phyloP scores from a whole-genome alignment of 92 coral and sea anemone genomes.

The Montipora capitata region DNA sequence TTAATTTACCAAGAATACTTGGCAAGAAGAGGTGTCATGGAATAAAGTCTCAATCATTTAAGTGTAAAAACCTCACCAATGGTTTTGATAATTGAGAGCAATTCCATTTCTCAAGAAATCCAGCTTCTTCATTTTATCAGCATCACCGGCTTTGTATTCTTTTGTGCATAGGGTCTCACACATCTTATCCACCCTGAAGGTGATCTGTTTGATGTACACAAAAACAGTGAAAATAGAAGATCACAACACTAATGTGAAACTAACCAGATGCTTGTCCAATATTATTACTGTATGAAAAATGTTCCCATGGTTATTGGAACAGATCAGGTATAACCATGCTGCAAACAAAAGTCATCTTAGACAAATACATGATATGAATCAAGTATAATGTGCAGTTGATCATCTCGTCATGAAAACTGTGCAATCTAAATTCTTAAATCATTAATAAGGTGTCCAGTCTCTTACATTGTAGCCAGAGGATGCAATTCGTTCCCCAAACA shows the following conservation, averaged over 20 bases:
- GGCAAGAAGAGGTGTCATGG: not conserved
- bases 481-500: constrained; percentile 97
- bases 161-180: constrained; percentile 80
- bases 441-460: too few species aligned
- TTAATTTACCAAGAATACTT: too few species aligned
- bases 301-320: too few species aligned
- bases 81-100: constrained; percentile 95
- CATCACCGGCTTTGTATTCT: constrained; percentile 63
- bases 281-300: too few species aligned
- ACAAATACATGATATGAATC: too few species aligned
- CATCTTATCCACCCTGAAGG: constrained; percentile 31
- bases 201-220: constrained; percentile 49
- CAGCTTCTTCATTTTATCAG: constrained; percentile 76
- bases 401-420: too few species aligned
- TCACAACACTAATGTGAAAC: not conserved
- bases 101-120: constrained; percentile 91
- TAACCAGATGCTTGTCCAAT: too few species aligned
- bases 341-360: too few species aligned
- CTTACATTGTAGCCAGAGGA: constrained; percentile 96
- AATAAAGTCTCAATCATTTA: too few species aligned
- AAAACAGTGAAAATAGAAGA: not conserved
- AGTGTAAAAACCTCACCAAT: constrained; percentile 77
- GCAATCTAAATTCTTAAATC: too few species aligned
- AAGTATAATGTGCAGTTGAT: too few species aligned
- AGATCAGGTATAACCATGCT: too few species aligned